Percentiles rank a stretch among this genome's conserved stretches.
phyloP scores from a whole-genome alignment of 2,888 invertebrate genomes.

The Agrilus cyanescens region DNA sequence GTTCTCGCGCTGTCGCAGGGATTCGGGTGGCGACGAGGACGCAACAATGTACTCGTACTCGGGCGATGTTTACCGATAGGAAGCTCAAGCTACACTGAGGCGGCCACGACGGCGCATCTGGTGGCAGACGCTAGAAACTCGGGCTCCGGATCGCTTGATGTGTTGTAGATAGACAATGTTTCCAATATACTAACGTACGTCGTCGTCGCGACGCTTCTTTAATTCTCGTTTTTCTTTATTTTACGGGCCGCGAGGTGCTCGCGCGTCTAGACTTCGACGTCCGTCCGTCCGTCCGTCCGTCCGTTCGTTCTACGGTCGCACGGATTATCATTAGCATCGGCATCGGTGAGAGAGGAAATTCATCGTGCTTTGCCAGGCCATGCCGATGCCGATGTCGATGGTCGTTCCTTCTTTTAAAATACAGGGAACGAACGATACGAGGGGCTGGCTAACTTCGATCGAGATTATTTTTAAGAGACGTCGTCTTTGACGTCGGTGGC shows the following conservation, averaged over 20 bases:
- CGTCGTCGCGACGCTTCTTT: conserved; percentile 14
- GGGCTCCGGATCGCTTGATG: conserved; percentile 18
- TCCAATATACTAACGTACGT: conserved; percentile 12
- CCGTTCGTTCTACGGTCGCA: too few relatives aligned
- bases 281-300: too few relatives aligned
- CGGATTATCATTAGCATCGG: too few relatives aligned
- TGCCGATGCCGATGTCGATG: too few relatives aligned
- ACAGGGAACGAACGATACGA: too few relatives aligned
- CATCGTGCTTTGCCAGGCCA: too few relatives aligned
- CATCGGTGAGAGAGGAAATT: too few relatives aligned
- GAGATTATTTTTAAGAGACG: too few relatives aligned
- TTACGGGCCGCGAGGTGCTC: not conserved
- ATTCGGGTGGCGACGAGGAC: conserved; percentile 2
- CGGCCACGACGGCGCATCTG: conserved; percentile 25
- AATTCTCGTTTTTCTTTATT: conserved; percentile 10
- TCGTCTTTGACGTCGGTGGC: too few relatives aligned
- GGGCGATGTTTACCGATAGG: conserved; percentile 28
- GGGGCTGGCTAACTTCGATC: too few relatives aligned
- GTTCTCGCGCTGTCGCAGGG: conserved; percentile 1
- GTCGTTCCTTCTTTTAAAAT: too few relatives aligned
- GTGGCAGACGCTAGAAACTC: conserved; percentile 27
- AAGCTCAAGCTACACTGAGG: conserved; percentile 34
- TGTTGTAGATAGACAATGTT: conserved; percentile 19
- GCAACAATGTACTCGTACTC: conserved; percentile 13
- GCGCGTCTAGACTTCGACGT: too few relatives aligned